Base-by-base conservation (phyloP, 2,888 invertebrate genomes). In the Pherbina coryleti region DNA sequence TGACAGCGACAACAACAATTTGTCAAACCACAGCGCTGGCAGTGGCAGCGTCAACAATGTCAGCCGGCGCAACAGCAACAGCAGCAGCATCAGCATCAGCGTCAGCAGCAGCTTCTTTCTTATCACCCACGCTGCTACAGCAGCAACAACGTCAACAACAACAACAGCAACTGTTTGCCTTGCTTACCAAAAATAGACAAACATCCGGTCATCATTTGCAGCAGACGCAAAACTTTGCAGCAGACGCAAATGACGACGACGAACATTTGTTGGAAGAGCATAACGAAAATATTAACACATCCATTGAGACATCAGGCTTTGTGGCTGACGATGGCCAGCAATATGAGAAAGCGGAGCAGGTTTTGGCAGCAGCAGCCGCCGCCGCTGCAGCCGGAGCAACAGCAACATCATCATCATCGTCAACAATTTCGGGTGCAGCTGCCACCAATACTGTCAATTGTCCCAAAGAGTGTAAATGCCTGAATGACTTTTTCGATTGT, bases 401-500 rank as follows among this genome's bases (percentile, higher is more conserved):
- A 75, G 62, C 73, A 78, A 77, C 75, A 78, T 81, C 76, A 82
- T 81, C 76, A 80, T 78, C 19, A 82, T 83, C 77, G 55, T 62
- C 67, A 66, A 71, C 74, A 69, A 76, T 60, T 79, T 57, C 70
- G 74, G 69, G 67, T 75, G 28, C 67, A 87, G 90, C 86, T 91
- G 91, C 86, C 75, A 49, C 34, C 31, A 79, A 79, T 31, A 8
- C 77, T 55, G 57, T 67, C n/a, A 81, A 79, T 37, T 95, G 95
- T 87, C 94, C 94, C 76, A 91, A 91, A 84, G 84, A 85, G 75
- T 96, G 96, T 90, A 92, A 91, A 85, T 95, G 95, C 89, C 90
- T 95, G 83, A 93, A 93, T 85, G 91, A 92, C 84, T 93, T 93
- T 89, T 94, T 95, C 79, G 94, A 95, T 90, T 96, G 96, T 91